Conservation (phyloP, 2,888 invertebrate species). For the Eugnorisma glareosa region DNA sequence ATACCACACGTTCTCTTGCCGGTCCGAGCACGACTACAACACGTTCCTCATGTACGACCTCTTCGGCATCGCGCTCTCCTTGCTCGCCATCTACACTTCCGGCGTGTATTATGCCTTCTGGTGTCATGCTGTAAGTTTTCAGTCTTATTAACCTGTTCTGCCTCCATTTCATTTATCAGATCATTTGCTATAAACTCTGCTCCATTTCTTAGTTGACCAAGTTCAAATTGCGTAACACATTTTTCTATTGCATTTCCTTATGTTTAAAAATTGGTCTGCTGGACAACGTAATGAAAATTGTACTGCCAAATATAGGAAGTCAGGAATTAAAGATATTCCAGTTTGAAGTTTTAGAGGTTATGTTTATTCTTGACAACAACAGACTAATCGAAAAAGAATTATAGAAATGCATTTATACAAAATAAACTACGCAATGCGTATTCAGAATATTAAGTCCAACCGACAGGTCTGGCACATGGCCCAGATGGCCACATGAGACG, state of each 20-base stretch:
- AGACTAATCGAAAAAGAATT: no score
- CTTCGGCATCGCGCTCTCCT: conserved; percentile 97
- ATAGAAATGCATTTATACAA: no score
- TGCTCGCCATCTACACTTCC: conserved; percentile 98
- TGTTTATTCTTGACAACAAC: no score
- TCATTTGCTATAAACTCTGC: background rate
- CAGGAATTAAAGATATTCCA: no score
- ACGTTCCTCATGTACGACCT: conserved; percentile 97
- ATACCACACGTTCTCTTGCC: conserved; percentile 98
- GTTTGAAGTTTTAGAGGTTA: no score
- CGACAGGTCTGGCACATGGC: no score
- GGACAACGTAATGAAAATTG: background rate
- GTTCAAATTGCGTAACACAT: background rate
- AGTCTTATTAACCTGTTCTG: background rate
- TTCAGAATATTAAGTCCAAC: no score
- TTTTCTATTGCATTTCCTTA: background rate
- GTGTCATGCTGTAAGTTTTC: conserved; percentile 95
- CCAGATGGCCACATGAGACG: no score
- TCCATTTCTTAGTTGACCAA: no score
- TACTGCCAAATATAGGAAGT: no score
- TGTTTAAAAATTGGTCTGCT: background rate
- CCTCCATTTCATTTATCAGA: background rate
- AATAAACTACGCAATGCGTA: no score
- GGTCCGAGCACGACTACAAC: conserved; percentile 96
- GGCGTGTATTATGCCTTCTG: conserved; percentile 99